Conservation (phyloP, 2,113 vertebrate species). For the Sapajus apella region DNA sequence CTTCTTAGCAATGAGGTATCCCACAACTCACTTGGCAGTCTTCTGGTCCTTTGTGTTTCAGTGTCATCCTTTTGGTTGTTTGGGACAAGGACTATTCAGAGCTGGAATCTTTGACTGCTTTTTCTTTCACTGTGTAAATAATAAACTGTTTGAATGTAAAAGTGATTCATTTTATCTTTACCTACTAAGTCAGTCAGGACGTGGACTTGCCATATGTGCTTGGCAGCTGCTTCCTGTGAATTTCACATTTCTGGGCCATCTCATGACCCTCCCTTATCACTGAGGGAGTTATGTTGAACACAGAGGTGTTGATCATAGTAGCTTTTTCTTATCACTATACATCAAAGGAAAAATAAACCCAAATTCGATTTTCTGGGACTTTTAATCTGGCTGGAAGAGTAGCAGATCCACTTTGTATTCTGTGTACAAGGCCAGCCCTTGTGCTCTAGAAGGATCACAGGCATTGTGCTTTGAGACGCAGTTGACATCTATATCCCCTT, state of each 20-base stretch:
- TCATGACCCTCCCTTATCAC: neutral
- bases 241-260: constrained; percentile 19
- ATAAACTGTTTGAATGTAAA: constrained; percentile 18
- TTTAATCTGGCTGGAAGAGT: neutral
- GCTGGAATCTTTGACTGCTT: neutral
- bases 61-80: neutral
- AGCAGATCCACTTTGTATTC: neutral
- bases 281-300: neutral
- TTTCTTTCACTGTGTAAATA: constrained; percentile 27
- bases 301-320: neutral
- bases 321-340: neutral
- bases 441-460: neutral
- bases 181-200: neutral
- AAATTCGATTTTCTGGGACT: neutral
- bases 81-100: neutral
- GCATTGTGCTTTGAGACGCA: neutral
- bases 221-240: constrained; percentile 15
- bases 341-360: neutral
- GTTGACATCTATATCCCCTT: neutral
- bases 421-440: neutral
- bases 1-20: neutral
- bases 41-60: neutral
- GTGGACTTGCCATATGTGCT: neutral
- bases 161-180: constrained; percentile 13
- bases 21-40: neutral